Evolutionary conservation across 2,113 vertebrate species (phyloP).

Genomic region (Talpa occidentalis): DNA sequence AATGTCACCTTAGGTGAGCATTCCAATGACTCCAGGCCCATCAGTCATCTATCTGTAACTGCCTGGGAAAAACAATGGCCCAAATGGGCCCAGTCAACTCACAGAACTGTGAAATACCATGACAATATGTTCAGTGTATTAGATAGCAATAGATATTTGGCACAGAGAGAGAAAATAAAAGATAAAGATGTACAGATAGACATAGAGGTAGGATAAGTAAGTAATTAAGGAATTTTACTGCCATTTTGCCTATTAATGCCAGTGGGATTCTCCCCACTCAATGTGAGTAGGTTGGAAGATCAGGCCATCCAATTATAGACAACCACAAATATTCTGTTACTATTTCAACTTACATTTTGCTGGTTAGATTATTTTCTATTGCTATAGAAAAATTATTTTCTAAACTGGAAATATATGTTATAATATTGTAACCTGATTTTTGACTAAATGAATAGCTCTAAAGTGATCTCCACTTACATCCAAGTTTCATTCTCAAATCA

Average conservation of each 20-base stretch:
- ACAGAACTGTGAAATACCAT: background rate
- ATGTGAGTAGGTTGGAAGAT: background rate
- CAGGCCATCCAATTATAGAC: background rate
- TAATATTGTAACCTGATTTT: slow-evolving; percentile 48
- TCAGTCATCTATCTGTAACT: background rate
- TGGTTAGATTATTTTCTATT: background rate
- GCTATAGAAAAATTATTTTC: background rate
- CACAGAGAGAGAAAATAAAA: background rate
- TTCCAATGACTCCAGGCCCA: background rate
- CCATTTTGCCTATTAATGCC: background rate
- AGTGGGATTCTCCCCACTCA: background rate
- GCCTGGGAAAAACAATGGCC: background rate
- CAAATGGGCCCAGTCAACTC: background rate
- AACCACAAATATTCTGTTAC: background rate
- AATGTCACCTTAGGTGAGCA: background rate
- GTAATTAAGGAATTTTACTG: background rate
- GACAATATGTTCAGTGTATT: slow-evolving; percentile 6
- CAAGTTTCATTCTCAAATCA: slow-evolving; percentile 41
- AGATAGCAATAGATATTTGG: background rate
- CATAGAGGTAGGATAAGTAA: background rate
- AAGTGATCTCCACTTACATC: slow-evolving; percentile 41
- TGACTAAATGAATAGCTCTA: slow-evolving; percentile 31
- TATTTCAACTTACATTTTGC: background rate
- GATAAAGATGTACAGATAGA: background rate
- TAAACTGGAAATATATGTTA: background rate